phyloP scores from a whole-genome alignment of 2,797 vertebrate genomes.

The Diplodus puntazzo region DNA sequence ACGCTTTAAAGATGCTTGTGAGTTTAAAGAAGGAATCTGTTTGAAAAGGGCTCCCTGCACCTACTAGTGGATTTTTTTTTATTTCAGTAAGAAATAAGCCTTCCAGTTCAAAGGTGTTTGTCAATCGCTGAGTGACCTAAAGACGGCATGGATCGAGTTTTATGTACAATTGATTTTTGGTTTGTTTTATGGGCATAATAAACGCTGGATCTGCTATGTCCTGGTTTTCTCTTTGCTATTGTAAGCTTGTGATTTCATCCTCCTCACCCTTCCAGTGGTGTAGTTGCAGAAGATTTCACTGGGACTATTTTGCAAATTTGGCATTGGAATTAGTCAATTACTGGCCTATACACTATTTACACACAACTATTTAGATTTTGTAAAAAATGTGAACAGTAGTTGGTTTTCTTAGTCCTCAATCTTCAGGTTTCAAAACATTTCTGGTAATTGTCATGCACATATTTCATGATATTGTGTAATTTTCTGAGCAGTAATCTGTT shows the following conservation, averaged over 20 bases:
- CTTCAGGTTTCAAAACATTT: background rate
- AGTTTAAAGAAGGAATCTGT: constrained; percentile 26
- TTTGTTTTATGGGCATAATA: constrained; percentile 82
- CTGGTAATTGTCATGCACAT: background rate
- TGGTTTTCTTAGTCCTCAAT: background rate
- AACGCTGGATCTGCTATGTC: constrained; percentile 50
- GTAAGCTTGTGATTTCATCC: constrained; percentile 9
- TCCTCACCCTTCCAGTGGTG: background rate
- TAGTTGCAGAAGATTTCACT: constrained; percentile 7
- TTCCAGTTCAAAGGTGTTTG: constrained; percentile 47
- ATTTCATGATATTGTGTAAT: background rate
- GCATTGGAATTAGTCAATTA: background rate
- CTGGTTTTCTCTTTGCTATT: constrained; percentile 38
- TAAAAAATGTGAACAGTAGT: background rate
- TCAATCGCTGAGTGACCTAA: constrained; percentile 58
- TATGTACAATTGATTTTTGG: constrained; percentile 80
- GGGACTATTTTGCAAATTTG: constrained; percentile 2
- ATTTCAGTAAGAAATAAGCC: constrained; percentile 29
- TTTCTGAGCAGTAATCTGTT: background rate
- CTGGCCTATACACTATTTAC: background rate
- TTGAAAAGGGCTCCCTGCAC: constrained; percentile 5
- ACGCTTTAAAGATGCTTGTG: constrained; percentile 23
- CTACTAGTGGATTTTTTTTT: constrained; percentile 24
- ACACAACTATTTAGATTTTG: background rate
- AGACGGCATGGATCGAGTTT: constrained; percentile 63